Conservation (phyloP, 2,888 invertebrate genomes). For the Apoderus coryli region DNA sequence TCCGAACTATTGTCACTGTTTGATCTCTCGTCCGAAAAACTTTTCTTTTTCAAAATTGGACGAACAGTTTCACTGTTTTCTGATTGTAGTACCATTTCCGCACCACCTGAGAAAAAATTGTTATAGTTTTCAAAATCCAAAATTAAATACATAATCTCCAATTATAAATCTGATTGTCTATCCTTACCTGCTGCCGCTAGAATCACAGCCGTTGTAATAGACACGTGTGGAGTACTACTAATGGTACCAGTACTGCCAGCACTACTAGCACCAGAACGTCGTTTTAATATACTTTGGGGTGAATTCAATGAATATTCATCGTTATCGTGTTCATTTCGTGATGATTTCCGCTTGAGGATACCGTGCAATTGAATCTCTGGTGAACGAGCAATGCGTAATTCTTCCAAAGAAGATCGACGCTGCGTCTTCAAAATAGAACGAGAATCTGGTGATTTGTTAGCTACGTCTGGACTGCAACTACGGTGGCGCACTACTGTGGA, state of each 20-base stretch:
- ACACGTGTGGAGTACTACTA: conserved; percentile 51
- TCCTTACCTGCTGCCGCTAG: conserved; percentile 49
- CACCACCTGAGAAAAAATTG: conserved; percentile 9
- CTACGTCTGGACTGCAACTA: conserved; percentile 56
- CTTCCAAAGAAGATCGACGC: conserved; percentile 55
- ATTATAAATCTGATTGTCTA: conserved; percentile 36
- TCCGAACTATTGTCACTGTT: conserved; percentile 19
- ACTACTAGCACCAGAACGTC: conserved; percentile 53
- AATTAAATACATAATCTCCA: conserved; percentile 10
- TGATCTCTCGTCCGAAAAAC: conserved; percentile 47
- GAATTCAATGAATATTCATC: conserved; percentile 47
- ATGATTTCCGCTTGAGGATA: conserved; percentile 56
- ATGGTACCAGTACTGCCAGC: conserved; percentile 32
- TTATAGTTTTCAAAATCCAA: conserved; percentile 16
- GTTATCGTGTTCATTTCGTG: conserved; percentile 47
- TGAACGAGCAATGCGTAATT: conserved; percentile 46
- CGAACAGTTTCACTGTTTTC: conserved; percentile 34
- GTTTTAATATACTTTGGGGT: conserved; percentile 66
- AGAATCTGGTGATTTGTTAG: conserved; percentile 36
- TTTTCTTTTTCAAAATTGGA: conserved; percentile 74
- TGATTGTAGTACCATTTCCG: conserved; percentile 29
- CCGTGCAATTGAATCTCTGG: conserved; percentile 50
- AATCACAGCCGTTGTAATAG: conserved; percentile 51
- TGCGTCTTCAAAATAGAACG: conserved; percentile 53
- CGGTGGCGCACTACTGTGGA: conserved; percentile 52